These are phyloP conservation scores for Lasius platythorax DNA, from an alignment of 2,888 invertebrate genomes.

Conservation along the genomic window DNA sequence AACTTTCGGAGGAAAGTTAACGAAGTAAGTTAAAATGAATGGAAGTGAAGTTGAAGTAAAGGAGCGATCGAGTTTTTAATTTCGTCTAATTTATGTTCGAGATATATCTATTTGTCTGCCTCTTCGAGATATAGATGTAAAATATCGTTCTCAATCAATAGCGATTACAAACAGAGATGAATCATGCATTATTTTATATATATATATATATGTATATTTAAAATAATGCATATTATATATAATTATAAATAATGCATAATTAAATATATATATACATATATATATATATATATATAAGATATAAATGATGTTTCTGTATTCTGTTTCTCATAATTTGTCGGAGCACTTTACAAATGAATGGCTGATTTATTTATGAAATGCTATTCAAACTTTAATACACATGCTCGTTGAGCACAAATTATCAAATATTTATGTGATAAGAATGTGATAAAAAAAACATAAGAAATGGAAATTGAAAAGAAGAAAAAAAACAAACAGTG, in stretches of 20 bases:
- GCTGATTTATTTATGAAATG: background rate
- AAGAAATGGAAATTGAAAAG: background rate
- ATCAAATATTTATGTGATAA: background rate
- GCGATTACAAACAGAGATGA: background rate
- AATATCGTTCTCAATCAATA: background rate
- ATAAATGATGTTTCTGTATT: background rate
- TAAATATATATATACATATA: background rate
- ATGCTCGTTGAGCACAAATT: background rate
- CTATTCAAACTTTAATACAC: background rate
- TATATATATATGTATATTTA: too few relatives aligned
- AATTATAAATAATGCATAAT: too few relatives aligned
- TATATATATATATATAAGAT: background rate
- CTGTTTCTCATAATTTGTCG: background rate
- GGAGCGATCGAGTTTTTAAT: constrained; percentile 2
- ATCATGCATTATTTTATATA: background rate
- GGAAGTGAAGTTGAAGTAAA: constrained; percentile 6
- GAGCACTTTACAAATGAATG: background rate
- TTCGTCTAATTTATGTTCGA: constrained; percentile 7
- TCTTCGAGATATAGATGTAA: background rate
- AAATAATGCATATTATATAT: too few relatives aligned
- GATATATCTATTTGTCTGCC: background rate
- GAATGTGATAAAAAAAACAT: background rate
- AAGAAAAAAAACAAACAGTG: background rate
- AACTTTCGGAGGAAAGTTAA: background rate
- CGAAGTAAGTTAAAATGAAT: background rate